Evolutionary conservation across 2,888 invertebrate species (phyloP), one percentile per base, ranked within the genome.

Genomic region (Xestia xanthographa): DNA sequence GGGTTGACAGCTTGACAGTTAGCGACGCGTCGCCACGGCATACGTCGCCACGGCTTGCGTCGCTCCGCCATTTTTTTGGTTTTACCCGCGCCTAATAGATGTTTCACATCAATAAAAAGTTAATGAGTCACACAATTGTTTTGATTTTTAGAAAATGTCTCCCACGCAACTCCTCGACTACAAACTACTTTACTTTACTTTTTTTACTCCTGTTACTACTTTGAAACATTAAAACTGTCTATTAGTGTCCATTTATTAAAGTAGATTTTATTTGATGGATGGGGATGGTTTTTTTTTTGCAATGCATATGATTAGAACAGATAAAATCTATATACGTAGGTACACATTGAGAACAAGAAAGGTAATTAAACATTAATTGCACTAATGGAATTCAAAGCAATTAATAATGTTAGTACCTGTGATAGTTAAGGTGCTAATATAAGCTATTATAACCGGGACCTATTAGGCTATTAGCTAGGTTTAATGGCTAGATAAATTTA

Each of bases 401-500:
- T 80, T 29, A 50, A 74, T 68, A 79, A 58, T 45, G 0, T 45
- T 58, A 50, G 29, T n/a, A 68, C 20, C 38, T 65, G 12, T 41
- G 34, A 66, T 65, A 79, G 65, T 38, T 68, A 58, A 72, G 43
- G 38, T 79, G 62, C 67, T 68, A 68, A 73, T 74, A 72, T 65
- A 45, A 66, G 43, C 68, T 74, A 80, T 73, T 60, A 50, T 62
- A 48, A 17, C 45, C 17, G 58, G n/a, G 12, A 58, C 29, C 34
- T 66, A 74, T 65, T n/a, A 68, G 50, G 63, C 67, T 73, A 73
- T 79, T 79, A 68, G 50, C 68, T n/a, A 60, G 8, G 29, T 74
- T 69, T 79, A 79, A 74, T 79, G 68, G 66, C 62, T 60, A 66
- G 58, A 74, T 74, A 53, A 72, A 80, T 79, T 45, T 29, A 74